Evolutionary conservation across 1,140 invertebrate species (phyloP).

Genomic region (Zaprionus ornatus): DNA sequence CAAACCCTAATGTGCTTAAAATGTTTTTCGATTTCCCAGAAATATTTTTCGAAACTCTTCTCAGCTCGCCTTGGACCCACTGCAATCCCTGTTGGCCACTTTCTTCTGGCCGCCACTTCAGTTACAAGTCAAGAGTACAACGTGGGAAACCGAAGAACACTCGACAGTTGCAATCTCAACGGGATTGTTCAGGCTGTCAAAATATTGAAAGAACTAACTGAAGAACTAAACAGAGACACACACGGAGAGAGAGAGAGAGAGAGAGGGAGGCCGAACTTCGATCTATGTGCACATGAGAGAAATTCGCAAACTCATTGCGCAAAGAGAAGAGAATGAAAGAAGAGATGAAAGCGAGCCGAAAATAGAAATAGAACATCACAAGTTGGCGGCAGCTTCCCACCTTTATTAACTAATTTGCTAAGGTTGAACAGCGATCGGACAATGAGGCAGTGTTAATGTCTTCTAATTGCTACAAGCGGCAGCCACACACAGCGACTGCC

Average conservation of each 20-base stretch:
- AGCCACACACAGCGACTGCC: conserved; percentile 55
- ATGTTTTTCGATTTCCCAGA: background rate
- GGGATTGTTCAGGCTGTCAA: conserved; percentile 74
- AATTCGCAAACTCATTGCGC: conserved; percentile 74
- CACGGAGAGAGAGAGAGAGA: background rate
- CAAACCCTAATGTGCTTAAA: background rate
- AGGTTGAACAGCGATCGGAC: conserved; percentile 48
- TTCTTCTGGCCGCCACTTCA: conserved; percentile 45
- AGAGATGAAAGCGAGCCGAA: conserved; percentile 43
- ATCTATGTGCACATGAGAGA: conserved; percentile 1
- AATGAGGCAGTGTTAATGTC: conserved; percentile 56
- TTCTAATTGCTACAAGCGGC: conserved; percentile 65
- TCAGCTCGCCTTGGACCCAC: background rate
- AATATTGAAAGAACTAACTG: conserved; percentile 63
- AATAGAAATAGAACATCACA: conserved; percentile 52
- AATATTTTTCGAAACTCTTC: conserved; percentile 4
- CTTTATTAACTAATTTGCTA: conserved; percentile 79
- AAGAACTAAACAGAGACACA: conserved; percentile 9
- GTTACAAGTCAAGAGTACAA: conserved; percentile 7
- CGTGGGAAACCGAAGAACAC: conserved; percentile 57
- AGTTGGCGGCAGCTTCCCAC: conserved; percentile 56
- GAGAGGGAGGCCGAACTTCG: background rate
- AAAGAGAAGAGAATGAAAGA: conserved; percentile 10
- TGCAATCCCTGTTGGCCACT: background rate
- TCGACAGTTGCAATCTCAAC: conserved; percentile 54